Evolutionary conservation across 2,113 vertebrate genomes (phyloP), one percentile per base, ranked within the genome.

Genomic region (Terrapene triunguis): DNA sequence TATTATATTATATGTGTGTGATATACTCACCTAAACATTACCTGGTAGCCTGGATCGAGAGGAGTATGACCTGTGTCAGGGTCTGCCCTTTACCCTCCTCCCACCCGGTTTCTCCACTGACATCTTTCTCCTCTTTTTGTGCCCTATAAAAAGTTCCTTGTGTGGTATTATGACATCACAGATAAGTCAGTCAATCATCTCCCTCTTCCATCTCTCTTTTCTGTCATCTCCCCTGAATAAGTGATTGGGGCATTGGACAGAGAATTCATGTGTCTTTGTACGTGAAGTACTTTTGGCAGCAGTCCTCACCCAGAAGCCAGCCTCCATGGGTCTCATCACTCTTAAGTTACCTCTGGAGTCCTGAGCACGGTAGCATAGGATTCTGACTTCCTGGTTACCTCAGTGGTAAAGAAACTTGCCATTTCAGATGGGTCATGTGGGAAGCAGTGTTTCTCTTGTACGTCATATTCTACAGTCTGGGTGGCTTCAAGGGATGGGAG

Each of bases 51-150:
- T 65, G 13, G 62, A 65, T 32, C 32, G 5, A 65, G 62, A 65
- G 57, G 27, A 35, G 62, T 14, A 35, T n/a, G 62, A n/a, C 32
- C 62, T 29, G 55, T 27, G 24, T 57, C 55, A 57, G 10, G 25
- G 24, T 57, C 8, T 27, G 10, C 24, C 25, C 9, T 5, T 27
- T 27, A 12, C 25, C 13, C 27, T n/a, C 62, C 29, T 0, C 27
- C n/a, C 19, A 7, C 35, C 13, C 50, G 4, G 0, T 8, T 27
- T 53, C 14, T 29, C 2, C 84, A 19, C 78, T 91, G 17, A 10
- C 44, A 4, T 25, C 80, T 4, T 35, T 50, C 12, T 35, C 24
- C 91, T 88, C 72, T 0, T 0, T 0, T 0, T 80, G 82, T 3
- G 0, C 2, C 55, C 2, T 50, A 1, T 8, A 14, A 5, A 38